A percentile compares a stretch with the other conserved stretches of the same genome.
Evolutionary conservation across 2,797 vertebrate species (phyloP).

Genomic region (Ibycter americanus): DNA sequence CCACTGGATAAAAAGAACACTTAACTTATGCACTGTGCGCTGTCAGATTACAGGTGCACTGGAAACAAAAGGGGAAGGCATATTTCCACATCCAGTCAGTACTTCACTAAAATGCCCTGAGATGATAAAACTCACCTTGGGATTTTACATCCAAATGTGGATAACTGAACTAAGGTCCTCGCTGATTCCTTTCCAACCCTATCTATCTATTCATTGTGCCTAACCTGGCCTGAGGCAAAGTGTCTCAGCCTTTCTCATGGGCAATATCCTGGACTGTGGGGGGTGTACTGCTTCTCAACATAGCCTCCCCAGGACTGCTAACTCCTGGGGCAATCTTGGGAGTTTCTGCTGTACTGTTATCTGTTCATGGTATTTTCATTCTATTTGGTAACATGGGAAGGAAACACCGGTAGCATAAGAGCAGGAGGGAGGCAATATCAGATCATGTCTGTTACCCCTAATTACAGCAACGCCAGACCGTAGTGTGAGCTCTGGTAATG

Average conservation of each 20-base stretch:
- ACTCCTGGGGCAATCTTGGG: not conserved
- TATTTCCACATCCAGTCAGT: not conserved
- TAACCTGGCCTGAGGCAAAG: not conserved
- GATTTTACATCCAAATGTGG: not conserved
- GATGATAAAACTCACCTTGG: not conserved
- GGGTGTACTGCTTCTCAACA: not conserved
- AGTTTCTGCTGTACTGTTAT: not conserved
- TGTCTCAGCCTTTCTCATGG: not conserved
- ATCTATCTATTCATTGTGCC: rapidly evolving
- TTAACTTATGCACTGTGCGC: not conserved
- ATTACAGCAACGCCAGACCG: not conserved
- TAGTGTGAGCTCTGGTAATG: not conserved
- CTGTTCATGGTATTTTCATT: not conserved
- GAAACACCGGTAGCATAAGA: not conserved
- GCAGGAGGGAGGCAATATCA: not conserved
- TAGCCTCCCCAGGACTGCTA: not conserved
- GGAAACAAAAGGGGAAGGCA: not conserved
- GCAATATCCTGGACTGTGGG: not conserved
- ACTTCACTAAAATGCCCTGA: not conserved
- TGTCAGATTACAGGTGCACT: not conserved
- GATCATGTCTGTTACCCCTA: not conserved
- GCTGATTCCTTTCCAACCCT: not conserved
- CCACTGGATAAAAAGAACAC: not conserved
- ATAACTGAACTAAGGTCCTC: not conserved
- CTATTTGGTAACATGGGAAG: not conserved